Evolutionary conservation across 2,113 vertebrate species (phyloP).

Genomic region (Cyanocitta stelleri): DNA sequence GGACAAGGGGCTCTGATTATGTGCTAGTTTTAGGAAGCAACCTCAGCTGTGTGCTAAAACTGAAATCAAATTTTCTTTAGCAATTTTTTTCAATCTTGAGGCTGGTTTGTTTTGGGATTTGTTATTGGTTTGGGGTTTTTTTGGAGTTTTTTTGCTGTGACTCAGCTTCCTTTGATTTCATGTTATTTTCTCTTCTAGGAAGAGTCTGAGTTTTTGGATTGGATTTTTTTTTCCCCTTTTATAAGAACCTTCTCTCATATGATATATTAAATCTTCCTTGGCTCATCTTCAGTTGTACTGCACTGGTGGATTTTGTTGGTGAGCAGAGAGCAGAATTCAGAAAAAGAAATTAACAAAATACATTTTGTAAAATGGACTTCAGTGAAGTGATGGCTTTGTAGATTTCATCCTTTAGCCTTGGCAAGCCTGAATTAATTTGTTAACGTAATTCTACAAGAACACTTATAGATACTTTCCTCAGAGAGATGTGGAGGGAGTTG

Average conservation of each 20-base stretch:
- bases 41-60: background rate
- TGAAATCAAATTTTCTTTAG: background rate
- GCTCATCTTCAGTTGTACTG: background rate
- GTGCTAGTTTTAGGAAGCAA: background rate
- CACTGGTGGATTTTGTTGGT: background rate
- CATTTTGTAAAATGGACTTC: background rate
- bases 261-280: background rate
- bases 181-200: background rate
- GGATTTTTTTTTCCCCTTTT: background rate
- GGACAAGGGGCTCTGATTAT: background rate
- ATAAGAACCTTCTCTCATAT: background rate
- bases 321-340: background rate
- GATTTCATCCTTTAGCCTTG: background rate
- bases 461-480: background rate
- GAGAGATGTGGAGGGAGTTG: background rate
- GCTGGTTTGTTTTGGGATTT: background rate
- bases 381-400: background rate
- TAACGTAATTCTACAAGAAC: background rate
- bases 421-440: background rate
- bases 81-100: background rate
- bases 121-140: background rate
- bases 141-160: background rate
- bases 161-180: background rate
- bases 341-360: background rate
- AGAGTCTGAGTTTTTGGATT: background rate